phyloP scores from a whole-genome alignment of 2,888 invertebrate genomes.

The Copidosoma aretas region DNA sequence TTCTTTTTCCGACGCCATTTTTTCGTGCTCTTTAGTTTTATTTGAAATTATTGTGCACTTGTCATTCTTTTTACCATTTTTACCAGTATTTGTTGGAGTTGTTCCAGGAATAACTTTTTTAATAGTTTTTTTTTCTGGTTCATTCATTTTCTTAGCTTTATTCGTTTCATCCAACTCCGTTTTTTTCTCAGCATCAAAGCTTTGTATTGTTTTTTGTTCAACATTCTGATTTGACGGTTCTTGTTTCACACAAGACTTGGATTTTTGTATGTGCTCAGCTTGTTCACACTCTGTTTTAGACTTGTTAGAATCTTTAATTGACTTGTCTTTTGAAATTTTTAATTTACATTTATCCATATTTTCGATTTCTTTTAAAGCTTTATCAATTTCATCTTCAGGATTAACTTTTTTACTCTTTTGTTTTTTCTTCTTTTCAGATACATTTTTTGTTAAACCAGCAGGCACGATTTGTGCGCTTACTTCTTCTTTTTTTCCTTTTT shows the following conservation, averaged over 20 bases:
- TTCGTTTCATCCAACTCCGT: background rate
- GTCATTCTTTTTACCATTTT: background rate
- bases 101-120: background rate
- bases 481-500: background rate
- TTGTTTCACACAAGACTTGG: background rate
- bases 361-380: constrained; percentile 63
- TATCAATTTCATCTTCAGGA: constrained; percentile 63
- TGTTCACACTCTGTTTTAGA: constrained; percentile 26
- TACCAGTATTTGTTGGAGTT: background rate
- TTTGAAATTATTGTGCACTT: background rate
- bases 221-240: constrained; percentile 32
- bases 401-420: constrained; percentile 55
- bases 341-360: constrained; percentile 56
- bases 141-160: background rate
- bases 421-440: constrained; percentile 52
- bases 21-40: background rate
- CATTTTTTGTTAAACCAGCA: background rate
- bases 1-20: background rate
- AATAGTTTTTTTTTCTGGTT: background rate
- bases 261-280: constrained; percentile 20
- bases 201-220: background rate
- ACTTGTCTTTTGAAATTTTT: constrained; percentile 51
- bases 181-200: background rate
- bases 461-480: background rate
- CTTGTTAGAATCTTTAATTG: constrained; percentile 43